A percentile compares a stretch with the other conserved stretches of the same genome.
phyloP scores from a whole-genome alignment of 2,113 vertebrate species.

The Coreoperca whiteheadi region DNA sequence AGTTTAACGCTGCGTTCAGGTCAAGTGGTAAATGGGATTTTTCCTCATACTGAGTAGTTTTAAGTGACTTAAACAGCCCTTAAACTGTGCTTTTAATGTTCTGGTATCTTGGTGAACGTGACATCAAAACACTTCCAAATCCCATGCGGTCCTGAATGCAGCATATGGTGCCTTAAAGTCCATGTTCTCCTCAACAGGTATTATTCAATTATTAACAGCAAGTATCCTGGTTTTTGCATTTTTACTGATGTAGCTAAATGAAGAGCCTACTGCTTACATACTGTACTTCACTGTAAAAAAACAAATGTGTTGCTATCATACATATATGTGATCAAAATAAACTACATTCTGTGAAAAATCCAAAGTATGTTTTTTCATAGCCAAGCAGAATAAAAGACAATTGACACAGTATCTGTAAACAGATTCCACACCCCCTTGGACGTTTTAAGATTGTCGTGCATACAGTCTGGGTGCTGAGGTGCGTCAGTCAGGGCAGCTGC shows the following conservation, averaged over 20 bases:
- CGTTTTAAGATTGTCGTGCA: background rate
- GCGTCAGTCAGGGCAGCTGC: constrained; percentile 68
- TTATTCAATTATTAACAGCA: background rate
- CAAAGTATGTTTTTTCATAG: background rate
- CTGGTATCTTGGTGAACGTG: background rate
- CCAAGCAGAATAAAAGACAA: too few relatives aligned
- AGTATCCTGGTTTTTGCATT: background rate
- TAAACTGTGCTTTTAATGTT: background rate
- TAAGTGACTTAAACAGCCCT: background rate
- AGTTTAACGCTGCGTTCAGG: constrained; percentile 25
- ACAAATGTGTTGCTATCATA: background rate
- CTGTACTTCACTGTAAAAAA: constrained; percentile 1
- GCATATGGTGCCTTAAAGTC: constrained; percentile 29
- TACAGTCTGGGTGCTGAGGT: background rate
- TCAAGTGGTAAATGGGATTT: background rate
- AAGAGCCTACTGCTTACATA: background rate
- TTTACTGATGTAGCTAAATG: background rate
- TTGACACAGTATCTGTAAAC: background rate
- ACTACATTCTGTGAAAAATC: background rate
- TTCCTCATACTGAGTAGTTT: background rate
- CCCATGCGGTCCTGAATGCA: constrained; percentile 16
- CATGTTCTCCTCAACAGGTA: background rate
- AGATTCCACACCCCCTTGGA: too few relatives aligned
- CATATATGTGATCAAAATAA: constrained; percentile 2
- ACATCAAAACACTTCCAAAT: background rate